Percentiles rank a stretch among this genome's conserved stretches.
phyloP scores from a whole-genome alignment of 2,113 vertebrate genomes.

The Calyptommatus sinebrachiatus region DNA sequence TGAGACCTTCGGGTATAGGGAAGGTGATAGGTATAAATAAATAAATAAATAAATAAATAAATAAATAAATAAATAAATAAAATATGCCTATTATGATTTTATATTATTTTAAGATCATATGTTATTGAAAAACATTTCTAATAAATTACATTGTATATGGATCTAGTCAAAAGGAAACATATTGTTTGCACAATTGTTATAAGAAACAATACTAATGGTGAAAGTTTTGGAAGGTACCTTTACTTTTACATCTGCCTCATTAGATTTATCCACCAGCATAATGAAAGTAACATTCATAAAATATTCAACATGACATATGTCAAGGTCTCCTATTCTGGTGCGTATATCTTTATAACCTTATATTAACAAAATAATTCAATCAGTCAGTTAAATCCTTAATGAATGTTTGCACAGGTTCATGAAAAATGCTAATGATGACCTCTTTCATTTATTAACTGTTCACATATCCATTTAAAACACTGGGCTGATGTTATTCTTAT shows the following conservation, averaged over 20 bases:
- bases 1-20: too few species aligned
- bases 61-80: too few species aligned
- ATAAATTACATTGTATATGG: neutral
- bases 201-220: slow-evolving; percentile 9
- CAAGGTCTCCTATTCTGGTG: neutral
- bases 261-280: neutral
- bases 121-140: too few species aligned
- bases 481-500: neutral
- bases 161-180: neutral
- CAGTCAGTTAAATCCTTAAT: neutral
- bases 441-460: neutral
- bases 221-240: neutral
- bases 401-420: too few species aligned
- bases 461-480: neutral
- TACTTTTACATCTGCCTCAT: neutral
- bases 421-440: neutral
- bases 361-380: neutral
- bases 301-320: neutral
- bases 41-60: too few species aligned
- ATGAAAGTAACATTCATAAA: neutral
- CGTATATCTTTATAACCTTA: neutral
- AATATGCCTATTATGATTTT: too few species aligned
- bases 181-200: neutral
- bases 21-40: too few species aligned
- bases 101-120: too few species aligned